These are phyloP conservation scores for Chloroceryle inda DNA, from an alignment of 2,797 vertebrate species.

Conservation along the genomic window DNA sequence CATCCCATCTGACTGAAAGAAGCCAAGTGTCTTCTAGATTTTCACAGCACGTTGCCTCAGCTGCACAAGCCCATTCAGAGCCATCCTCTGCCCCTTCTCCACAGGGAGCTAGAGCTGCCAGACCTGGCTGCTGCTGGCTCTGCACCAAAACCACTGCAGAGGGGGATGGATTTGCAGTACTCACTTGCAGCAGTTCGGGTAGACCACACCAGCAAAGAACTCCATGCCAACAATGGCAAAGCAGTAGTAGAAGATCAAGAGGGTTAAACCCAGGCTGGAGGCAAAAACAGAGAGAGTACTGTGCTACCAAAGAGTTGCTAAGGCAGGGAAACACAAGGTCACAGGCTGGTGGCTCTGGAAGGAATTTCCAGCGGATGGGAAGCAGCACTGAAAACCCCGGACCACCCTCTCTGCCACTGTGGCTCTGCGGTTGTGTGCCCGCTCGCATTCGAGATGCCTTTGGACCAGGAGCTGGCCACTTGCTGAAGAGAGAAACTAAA, in stretches of 20 bases:
- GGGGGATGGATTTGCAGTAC: conserved; percentile 48
- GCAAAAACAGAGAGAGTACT: conserved; percentile 22
- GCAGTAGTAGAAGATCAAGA: conserved; percentile 98
- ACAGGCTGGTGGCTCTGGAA: background rate
- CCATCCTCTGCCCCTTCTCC: background rate
- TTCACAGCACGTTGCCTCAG: background rate
- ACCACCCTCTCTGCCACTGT: background rate
- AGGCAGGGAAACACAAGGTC: background rate
- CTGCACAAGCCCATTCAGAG: background rate
- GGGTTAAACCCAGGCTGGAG: conserved; percentile 91
- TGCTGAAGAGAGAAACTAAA: background rate
- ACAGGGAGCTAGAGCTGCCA: background rate
- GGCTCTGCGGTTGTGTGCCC: background rate
- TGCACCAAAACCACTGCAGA: background rate
- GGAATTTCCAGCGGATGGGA: background rate
- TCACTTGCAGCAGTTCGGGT: conserved; percentile 98
- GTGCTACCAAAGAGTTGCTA: background rate
- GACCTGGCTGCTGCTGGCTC: background rate
- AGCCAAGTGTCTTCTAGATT: background rate
- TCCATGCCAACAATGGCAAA: conserved; percentile 99
- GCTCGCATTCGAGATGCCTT: background rate
- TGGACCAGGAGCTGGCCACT: conserved; percentile 27
- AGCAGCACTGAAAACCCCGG: background rate
- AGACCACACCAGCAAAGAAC: conserved; percentile 92
- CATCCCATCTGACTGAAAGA: background rate